A percentile compares a stretch with the other conserved stretches of the same genome.
These are phyloP conservation scores for Liposcelis brunnea DNA, from an alignment of 2,888 invertebrate genomes.

Conservation along the genomic window DNA sequence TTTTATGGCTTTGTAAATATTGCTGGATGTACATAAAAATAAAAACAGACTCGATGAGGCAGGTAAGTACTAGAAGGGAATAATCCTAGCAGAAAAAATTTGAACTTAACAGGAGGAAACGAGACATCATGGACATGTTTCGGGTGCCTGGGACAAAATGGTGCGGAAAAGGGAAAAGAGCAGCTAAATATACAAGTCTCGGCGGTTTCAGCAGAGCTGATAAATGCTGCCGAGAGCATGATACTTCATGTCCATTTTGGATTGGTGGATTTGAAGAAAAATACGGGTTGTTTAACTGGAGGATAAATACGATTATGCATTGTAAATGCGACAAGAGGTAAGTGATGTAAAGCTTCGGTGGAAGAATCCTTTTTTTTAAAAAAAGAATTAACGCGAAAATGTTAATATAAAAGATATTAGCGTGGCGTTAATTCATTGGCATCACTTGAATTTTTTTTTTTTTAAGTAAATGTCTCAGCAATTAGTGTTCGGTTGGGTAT, in stretches of 20 bases:
- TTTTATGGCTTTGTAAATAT: no score
- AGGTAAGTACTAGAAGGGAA: no score
- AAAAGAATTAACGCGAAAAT: no score
- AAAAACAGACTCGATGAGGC: no score
- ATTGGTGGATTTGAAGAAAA: slow-evolving; percentile 69
- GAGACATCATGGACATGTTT: slow-evolving; percentile 43
- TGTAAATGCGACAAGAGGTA: slow-evolving; percentile 85
- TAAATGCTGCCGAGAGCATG: slow-evolving; percentile 69
- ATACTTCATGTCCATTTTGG: slow-evolving; percentile 65
- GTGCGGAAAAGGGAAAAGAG: slow-evolving; percentile 80
- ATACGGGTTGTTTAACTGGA: slow-evolving; percentile 76
- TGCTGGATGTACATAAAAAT: no score
- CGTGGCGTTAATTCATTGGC: not conserved
- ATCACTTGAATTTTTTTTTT: slow-evolving; percentile 16
- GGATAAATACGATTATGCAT: slow-evolving; percentile 78
- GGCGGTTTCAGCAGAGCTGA: slow-evolving; percentile 73
- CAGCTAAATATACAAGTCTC: slow-evolving; percentile 61
- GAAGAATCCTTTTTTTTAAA: no score
- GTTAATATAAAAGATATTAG: no score
- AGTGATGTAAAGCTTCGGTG: no score
- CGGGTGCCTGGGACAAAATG: slow-evolving; percentile 82
- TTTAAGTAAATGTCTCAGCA: no score
- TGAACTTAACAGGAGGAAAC: slow-evolving; percentile 25
- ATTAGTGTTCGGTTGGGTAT: no score
- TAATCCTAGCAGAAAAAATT: no score